Percentiles rank a stretch among this genome's conserved stretches.
Conservation (phyloP, 35 echinoderm and acorn worm species). For the Ophiothrix spiculata region DNA sequence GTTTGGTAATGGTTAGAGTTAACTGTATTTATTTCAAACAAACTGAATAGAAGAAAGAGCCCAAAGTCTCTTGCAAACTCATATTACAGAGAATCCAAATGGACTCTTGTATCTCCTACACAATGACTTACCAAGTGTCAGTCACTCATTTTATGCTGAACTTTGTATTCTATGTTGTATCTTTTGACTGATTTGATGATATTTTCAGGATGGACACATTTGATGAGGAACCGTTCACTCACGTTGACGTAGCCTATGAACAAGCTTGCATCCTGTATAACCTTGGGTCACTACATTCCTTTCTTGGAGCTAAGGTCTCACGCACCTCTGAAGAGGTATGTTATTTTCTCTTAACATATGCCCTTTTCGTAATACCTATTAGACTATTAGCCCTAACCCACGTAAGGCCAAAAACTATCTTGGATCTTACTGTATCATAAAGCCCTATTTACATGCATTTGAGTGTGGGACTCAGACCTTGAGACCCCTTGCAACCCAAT, state of each 20-base stretch:
- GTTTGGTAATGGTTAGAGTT: no score
- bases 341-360: no score
- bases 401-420: neutral
- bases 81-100: no score
- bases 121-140: no score
- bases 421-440: neutral
- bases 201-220: slow-evolving; percentile 94
- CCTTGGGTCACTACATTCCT: slow-evolving; percentile 73
- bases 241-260: slow-evolving; percentile 71
- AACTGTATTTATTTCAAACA: no score
- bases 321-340: slow-evolving; percentile 68
- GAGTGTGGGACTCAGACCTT: neutral
- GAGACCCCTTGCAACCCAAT: neutral
- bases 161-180: no score
- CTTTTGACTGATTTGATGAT: no score
- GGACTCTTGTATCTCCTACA: no score
- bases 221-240: slow-evolving; percentile 84
- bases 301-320: slow-evolving; percentile 64
- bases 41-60: no score
- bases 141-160: no score
- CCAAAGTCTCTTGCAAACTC: no score
- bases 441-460: neutral
- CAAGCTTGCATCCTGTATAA: slow-evolving; percentile 90
- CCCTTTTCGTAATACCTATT: neutral
- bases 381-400: neutral